Evolutionary conservation across 1,140 invertebrate species (phyloP).

Genomic region (Acromyrmex charruanus): DNA sequence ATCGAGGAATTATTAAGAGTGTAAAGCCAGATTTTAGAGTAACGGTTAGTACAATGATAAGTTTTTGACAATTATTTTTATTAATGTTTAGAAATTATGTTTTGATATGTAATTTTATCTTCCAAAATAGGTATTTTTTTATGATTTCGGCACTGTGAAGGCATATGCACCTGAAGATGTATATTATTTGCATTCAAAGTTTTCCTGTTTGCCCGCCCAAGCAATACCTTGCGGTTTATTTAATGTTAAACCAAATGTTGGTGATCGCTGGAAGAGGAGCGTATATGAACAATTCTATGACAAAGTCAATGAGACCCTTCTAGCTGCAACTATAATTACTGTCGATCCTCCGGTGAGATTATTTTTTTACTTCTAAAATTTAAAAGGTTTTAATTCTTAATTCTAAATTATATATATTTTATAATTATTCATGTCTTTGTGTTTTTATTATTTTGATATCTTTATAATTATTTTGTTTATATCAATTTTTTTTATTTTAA

Average conservation of each 20-base stretch:
- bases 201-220: slow-evolving; percentile 79
- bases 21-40: slow-evolving; percentile 76
- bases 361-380: slow-evolving; percentile 26
- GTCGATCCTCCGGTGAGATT: slow-evolving; percentile 70
- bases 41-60: slow-evolving; percentile 70
- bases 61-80: slow-evolving; percentile 6
- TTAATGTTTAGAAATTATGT: slow-evolving; percentile 5
- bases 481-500: slow-evolving; percentile 17
- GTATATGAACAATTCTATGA: slow-evolving; percentile 66
- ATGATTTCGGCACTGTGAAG: slow-evolving; percentile 83
- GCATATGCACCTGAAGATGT: slow-evolving; percentile 74
- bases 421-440: neutral
- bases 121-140: slow-evolving; percentile 81
- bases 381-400: slow-evolving; percentile 5
- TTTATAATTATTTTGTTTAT: neutral
- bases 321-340: slow-evolving; percentile 69
- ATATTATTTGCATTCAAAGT: slow-evolving; percentile 79
- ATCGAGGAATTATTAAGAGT: slow-evolving; percentile 80
- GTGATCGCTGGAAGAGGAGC: slow-evolving; percentile 71
- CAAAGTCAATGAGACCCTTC: slow-evolving; percentile 59
- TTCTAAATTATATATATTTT: neutral
- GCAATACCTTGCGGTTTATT: slow-evolving; percentile 83
- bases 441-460: neutral
- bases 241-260: slow-evolving; percentile 75
- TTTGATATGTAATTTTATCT: slow-evolving; percentile 35